Evolutionary conservation across 2,888 invertebrate species (phyloP), one percentile per base, ranked within the genome.

Genomic region (Timandra comae): DNA sequence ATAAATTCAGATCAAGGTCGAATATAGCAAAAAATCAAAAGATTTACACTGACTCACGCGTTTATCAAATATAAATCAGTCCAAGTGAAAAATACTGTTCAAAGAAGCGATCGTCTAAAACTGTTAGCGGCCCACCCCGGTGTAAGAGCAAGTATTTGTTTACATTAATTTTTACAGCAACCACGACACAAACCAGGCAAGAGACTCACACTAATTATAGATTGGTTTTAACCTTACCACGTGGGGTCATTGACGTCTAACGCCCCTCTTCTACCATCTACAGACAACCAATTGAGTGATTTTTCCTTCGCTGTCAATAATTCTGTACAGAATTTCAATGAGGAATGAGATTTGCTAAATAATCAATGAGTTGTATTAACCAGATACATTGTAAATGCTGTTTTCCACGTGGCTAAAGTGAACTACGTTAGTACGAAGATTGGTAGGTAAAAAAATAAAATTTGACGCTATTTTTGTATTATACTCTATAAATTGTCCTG

Each of bases 151-250:
- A 52, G 60, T 76, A 65, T 77, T 79, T 82, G 82, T 82, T 82
- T 82, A 82, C 74, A 46, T 80, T 67, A 80, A 73, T 81, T 82
- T 82, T 82, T 82, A 82, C 80, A 78, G 77, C 81, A 60, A 75
- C 79, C 81, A 61, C 82, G 82, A 82, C 81, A 82, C 58, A 74
- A 82, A 80, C 81, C 82, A 84, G 82, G 64, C 79, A 69, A 74
- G 77, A 70, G 71, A 52, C 52, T 46, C 37, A 38, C 43, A 57
- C 71, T 84, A 82, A 78, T 77, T 73, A 73, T 85, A 82, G 80
- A 70, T 44, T 44, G 54, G 60, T 64, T 49, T 68, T 70, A 79
- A 75, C 73, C 68, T 77, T 70, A 73, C 67, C 72, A 70, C 72
- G 71, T 69, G 75, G 61, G 82, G 74, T 81, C 82, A 71, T 74